phyloP scores from a whole-genome alignment of 2,113 vertebrate genomes.

The Hydrochoerus hydrochaeris region DNA sequence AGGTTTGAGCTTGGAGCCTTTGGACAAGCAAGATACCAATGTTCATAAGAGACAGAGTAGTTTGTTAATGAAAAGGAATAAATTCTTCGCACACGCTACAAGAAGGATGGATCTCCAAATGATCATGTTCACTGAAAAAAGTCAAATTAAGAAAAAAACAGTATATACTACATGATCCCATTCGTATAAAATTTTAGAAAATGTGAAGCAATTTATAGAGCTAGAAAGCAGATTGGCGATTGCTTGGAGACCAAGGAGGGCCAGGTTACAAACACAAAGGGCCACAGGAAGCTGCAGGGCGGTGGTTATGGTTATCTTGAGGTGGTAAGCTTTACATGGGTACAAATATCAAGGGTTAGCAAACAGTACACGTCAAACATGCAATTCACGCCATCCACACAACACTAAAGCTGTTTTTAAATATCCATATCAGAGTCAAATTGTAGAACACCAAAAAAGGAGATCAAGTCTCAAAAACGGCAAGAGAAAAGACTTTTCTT shows the following conservation, averaged over 20 bases:
- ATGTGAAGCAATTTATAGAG: neutral
- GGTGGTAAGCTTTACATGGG: neutral
- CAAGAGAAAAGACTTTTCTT: slow-evolving; percentile 37
- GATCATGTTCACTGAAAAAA: slow-evolving; percentile 6
- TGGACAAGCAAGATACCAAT: neutral
- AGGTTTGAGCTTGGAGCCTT: neutral
- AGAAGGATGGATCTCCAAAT: neutral
- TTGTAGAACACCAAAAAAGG: neutral
- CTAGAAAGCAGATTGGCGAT: neutral
- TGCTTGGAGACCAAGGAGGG: neutral
- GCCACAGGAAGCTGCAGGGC: neutral
- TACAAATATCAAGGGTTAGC: neutral
- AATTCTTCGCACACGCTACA: neutral
- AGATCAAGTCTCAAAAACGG: slow-evolving; percentile 34
- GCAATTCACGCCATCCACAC: neutral
- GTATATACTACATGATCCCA: neutral
- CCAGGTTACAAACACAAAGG: neutral
- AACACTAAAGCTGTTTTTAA: slow-evolving; percentile 20
- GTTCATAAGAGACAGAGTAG: neutral
- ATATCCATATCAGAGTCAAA: neutral
- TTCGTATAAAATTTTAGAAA: neutral
- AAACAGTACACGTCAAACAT: neutral
- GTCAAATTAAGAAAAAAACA: neutral
- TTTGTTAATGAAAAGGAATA: neutral
- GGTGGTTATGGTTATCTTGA: neutral